Evolutionary conservation across 2,113 vertebrate genomes (phyloP), one percentile per base, ranked within the genome.

Genomic region (Salminus brasiliensis): DNA sequence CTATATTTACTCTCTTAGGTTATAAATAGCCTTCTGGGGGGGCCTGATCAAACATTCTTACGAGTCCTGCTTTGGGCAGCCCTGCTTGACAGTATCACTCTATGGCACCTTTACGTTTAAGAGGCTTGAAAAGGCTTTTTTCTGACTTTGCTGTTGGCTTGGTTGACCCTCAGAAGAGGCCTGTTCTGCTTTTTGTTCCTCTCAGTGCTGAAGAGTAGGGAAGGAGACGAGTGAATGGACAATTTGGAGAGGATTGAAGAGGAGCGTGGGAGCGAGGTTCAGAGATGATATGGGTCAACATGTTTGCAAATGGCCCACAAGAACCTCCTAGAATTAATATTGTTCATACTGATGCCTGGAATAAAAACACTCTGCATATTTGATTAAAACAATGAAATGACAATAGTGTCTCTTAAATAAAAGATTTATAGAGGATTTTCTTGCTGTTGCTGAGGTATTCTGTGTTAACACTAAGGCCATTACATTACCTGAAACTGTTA

Each of bases 191-290:
- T 3, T 65, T 66, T 45, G 69, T 43, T 79, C 76, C 67, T 73
- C 75, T 71, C 27, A 57, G 25, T 36, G 74, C 30, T 60, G 11
- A 16, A 39, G 29, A 55, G 23, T 63, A 79, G 68, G 39, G 47
- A 81, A 79, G 81, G 74, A 21, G 45, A 23, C 72, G 55, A 45
- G 59, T n/a, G 74, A 62, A 69, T 63, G 30, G 55, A 67, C 53
- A 55, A 59, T 72, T 63, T 70, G 39, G 30, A 55, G 27, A 79
- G 52, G 65, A 80, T 49, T 36, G 29, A 52, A 73, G n/a, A 72
- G 29, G 57, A 49, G 41, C 25, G 41, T 43, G 62, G 60, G 72
- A 63, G 59, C 43, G 67, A 84, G 39, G 63, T 76, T 57, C 2
- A n/a, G 63, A 41, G 49, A 71, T 75, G 32, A 73, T 29, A 68